Percentiles rank a stretch among this genome's conserved stretches.
These are phyloP conservation scores for Oeneis ivallda DNA, from an alignment of 2,888 invertebrate genomes.

Conservation along the genomic window DNA sequence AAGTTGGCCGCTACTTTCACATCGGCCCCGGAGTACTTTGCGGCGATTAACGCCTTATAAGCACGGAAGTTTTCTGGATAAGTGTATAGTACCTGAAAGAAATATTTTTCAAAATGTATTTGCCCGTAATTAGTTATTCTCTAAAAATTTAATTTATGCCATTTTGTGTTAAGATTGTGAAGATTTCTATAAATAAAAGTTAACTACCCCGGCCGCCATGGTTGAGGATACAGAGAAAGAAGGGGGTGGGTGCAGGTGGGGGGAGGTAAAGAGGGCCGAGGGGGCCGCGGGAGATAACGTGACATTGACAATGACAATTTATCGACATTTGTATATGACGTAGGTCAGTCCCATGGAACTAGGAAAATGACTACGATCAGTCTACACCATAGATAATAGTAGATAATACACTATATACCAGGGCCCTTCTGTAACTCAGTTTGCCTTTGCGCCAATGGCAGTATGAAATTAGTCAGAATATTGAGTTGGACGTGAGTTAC, in stretches of 20 bases:
- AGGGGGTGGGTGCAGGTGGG: slow-evolving; percentile 50
- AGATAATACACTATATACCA: too few species aligned
- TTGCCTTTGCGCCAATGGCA: too few species aligned
- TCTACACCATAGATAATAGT: too few species aligned
- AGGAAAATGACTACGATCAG: too few species aligned
- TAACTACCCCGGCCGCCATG: slow-evolving; percentile 89
- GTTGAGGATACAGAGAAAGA: slow-evolving; percentile 77
- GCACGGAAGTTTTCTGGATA: slow-evolving; percentile 99
- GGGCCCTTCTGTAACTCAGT: too few species aligned
- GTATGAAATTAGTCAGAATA: too few species aligned
- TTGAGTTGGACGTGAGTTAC: too few species aligned
- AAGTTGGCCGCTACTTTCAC: slow-evolving; percentile 92
- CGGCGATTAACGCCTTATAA: slow-evolving; percentile 98
- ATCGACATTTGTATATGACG: too few species aligned
- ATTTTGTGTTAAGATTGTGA: slow-evolving; percentile 50
- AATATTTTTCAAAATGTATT: slow-evolving; percentile 51
- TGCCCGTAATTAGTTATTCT: slow-evolving; percentile 6
- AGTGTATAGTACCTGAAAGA: slow-evolving; percentile 96
- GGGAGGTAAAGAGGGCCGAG: slow-evolving; percentile 40
- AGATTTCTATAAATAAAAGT: slow-evolving; percentile 61
- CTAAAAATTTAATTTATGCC: slow-evolving; percentile 24
- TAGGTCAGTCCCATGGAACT: too few species aligned
- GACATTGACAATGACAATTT: slow-evolving; percentile 41
- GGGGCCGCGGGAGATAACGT: slow-evolving; percentile 23
- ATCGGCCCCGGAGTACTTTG: slow-evolving; percentile 95